A percentile compares a stretch with the other conserved stretches of the same genome.
Conservation (phyloP, 2,888 invertebrate genomes). For the Cryptosula pallasiana region DNA sequence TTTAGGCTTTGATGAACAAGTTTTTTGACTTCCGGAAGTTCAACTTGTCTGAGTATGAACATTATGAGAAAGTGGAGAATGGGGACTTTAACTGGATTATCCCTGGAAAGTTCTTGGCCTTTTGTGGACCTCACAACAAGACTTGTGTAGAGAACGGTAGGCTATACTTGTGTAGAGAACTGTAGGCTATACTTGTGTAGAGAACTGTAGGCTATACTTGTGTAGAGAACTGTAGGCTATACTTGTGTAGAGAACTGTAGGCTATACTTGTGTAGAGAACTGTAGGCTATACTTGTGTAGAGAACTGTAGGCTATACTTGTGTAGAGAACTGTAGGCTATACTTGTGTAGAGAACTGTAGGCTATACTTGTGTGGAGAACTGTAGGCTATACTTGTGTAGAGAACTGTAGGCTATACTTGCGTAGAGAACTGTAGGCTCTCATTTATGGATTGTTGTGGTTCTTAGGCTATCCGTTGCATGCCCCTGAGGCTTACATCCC, state of each 20-base stretch:
- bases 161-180: slow-evolving; percentile 76
- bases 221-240: slow-evolving; percentile 71
- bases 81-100: slow-evolving; percentile 97
- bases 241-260: slow-evolving; percentile 74
- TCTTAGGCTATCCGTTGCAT: slow-evolving; percentile 21
- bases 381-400: slow-evolving; percentile 75
- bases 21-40: slow-evolving; percentile 24
- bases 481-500: slow-evolving; percentile 27
- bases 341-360: too few relatives aligned
- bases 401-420: slow-evolving; percentile 77
- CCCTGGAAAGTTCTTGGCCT: slow-evolving; percentile 87
- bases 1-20: slow-evolving; percentile 24
- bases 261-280: slow-evolving; percentile 76
- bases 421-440: slow-evolving; percentile 71
- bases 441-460: not conserved
- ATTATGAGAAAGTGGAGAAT: slow-evolving; percentile 72
- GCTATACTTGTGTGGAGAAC: too few relatives aligned
- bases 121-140: slow-evolving; percentile 87
- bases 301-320: slow-evolving; percentile 77
- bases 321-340: slow-evolving; percentile 71
- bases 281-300: slow-evolving; percentile 73
- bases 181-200: slow-evolving; percentile 73
- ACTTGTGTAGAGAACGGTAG: slow-evolving; percentile 74
- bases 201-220: slow-evolving; percentile 77
- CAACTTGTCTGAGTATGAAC: slow-evolving; percentile 26